phyloP scores from a whole-genome alignment of 2,113 vertebrate genomes.

The Tautogolabrus adspersus region DNA sequence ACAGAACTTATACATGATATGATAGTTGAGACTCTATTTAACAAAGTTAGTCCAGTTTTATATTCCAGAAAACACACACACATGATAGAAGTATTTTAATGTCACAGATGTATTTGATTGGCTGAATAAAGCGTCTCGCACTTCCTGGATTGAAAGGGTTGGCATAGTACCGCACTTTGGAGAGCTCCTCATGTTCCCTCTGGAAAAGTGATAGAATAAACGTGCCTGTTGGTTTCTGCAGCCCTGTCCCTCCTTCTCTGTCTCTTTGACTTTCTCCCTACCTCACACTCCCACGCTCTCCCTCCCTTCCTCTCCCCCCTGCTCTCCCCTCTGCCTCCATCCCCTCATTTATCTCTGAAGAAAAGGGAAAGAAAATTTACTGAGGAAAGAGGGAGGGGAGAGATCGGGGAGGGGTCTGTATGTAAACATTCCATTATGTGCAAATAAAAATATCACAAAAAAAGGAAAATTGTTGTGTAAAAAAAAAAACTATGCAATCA shows the following conservation, averaged over 20 bases:
- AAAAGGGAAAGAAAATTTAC: conserved; percentile 43
- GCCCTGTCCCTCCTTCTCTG: conserved; percentile 42
- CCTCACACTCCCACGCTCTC: conserved; percentile 19
- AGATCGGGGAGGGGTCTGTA: conserved; percentile 43
- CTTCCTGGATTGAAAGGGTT: conserved; percentile 3
- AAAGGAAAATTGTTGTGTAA: conserved; percentile 71
- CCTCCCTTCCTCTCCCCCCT: neutral
- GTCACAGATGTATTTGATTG: conserved; percentile 42
- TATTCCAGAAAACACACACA: conserved; percentile 11
- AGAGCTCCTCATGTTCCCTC: neutral
- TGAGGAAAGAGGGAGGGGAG: conserved; percentile 30
- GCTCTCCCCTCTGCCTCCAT: conserved; percentile 12
- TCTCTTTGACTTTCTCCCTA: neutral
- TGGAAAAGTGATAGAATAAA: conserved; percentile 32
- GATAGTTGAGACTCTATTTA: conserved; percentile 6
- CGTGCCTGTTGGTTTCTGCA: conserved; percentile 61
- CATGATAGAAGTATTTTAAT: neutral
- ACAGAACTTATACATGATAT: conserved; percentile 45
- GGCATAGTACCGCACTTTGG: no score
- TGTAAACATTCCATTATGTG: conserved; percentile 80
- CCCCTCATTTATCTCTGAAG: conserved; percentile 24
- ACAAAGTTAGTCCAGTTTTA: conserved; percentile 44
- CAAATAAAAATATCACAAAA: conserved; percentile 60
- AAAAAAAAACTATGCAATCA: conserved; percentile 83
- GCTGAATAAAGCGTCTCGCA: conserved; percentile 17